These are phyloP conservation scores for Notolabrus celidotus DNA, from an alignment of 2,797 vertebrate species.

Conservation along the genomic window DNA sequence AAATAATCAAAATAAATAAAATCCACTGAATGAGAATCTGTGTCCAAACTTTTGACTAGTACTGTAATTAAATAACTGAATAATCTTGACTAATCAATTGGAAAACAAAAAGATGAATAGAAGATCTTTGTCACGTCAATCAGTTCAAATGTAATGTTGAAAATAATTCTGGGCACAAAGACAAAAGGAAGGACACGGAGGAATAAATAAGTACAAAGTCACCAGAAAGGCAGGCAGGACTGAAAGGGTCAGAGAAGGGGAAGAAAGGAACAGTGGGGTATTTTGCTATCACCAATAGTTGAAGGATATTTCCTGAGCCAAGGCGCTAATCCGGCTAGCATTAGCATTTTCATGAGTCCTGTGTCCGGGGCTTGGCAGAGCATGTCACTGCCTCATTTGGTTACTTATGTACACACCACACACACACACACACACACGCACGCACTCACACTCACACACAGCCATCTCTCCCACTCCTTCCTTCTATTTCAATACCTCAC, in stretches of 20 bases:
- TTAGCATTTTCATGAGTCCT: slow-evolving; percentile 87
- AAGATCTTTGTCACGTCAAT: too few relatives aligned
- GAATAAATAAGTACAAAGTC: slow-evolving; percentile 56
- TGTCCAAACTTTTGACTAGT: slow-evolving; percentile 5
- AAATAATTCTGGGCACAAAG: too few relatives aligned
- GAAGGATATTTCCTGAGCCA: slow-evolving; percentile 73
- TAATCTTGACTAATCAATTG: too few relatives aligned
- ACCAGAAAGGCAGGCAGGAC: slow-evolving; percentile 32
- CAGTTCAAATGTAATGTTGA: too few relatives aligned
- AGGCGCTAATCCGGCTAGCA: slow-evolving; percentile 80
- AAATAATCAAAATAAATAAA: too few relatives aligned
- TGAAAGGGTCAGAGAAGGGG: slow-evolving; percentile 34
- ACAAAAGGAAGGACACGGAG: neutral
- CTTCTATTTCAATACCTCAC: slow-evolving; percentile 48
- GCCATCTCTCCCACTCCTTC: slow-evolving; percentile 14
- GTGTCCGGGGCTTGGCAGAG: slow-evolving; percentile 80
- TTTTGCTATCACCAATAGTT: slow-evolving; percentile 72
- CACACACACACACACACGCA: slow-evolving; percentile 22
- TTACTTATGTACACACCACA: slow-evolving; percentile 61
- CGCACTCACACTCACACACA: slow-evolving; percentile 19
- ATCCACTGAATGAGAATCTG: too few relatives aligned
- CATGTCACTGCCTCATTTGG: slow-evolving; percentile 84
- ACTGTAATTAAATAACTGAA: too few relatives aligned
- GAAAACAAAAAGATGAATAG: too few relatives aligned
- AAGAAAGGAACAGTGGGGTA: slow-evolving; percentile 62